Evolutionary conservation across 2,888 invertebrate species (phyloP).

Genomic region (Carpatolechia fugitivella): DNA sequence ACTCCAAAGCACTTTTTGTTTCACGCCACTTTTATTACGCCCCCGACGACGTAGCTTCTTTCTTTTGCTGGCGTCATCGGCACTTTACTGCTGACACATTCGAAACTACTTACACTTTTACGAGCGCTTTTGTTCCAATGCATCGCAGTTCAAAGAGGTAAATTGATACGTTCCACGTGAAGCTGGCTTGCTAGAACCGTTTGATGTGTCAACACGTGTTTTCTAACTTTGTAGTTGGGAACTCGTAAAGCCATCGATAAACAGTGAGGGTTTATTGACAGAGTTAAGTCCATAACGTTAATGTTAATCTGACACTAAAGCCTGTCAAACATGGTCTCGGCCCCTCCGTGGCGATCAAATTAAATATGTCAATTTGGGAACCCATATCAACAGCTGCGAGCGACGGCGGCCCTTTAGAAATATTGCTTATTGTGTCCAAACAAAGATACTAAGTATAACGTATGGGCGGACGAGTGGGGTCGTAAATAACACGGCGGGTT

Average conservation of each 20-base stretch:
- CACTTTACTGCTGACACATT: conserved; percentile 70
- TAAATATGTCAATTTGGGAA: conserved; percentile 79
- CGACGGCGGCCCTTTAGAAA: conserved; percentile 77
- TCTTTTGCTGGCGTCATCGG: conserved; percentile 53
- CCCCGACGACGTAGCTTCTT: conserved; percentile 54
- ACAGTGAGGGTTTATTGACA: conserved; percentile 53
- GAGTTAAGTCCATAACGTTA: conserved; percentile 64
- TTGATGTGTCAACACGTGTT: conserved; percentile 59
- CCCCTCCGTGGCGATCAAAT: conserved; percentile 77
- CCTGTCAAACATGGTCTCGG: conserved; percentile 72
- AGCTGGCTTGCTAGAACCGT: conserved; percentile 48
- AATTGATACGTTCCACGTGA: conserved; percentile 61
- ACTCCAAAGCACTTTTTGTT: conserved; percentile 61
- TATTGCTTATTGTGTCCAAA: conserved; percentile 80
- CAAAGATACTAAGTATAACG: conserved; percentile 80
- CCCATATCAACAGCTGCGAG: conserved; percentile 79
- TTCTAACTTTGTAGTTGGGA: conserved; percentile 23
- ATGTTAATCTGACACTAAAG: conserved; percentile 77
- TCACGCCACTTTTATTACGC: conserved; percentile 74
- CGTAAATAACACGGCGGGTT: conserved; percentile 77
- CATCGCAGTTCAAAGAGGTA: conserved; percentile 59
- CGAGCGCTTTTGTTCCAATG: conserved; percentile 53
- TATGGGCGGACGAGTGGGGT: conserved; percentile 77
- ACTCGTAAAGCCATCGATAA: conserved; percentile 39
- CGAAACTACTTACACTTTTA: conserved; percentile 70